Percentiles rank a stretch among this genome's conserved stretches.
Conservation (phyloP, 2,888 invertebrate species). For the Chesias legatella region DNA sequence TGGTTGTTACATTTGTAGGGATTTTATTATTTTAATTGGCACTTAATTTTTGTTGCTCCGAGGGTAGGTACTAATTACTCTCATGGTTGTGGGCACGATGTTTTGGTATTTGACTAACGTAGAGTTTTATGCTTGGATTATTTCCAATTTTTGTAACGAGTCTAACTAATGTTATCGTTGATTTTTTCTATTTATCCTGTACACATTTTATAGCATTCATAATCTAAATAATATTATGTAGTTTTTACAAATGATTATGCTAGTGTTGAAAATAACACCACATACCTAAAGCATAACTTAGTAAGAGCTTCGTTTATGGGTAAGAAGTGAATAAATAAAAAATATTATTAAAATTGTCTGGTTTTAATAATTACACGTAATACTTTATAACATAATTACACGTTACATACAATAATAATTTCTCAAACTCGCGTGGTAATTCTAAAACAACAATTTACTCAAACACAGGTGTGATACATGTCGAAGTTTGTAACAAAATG, state of each 20-base stretch:
- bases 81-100: too few relatives aligned
- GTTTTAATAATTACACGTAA: slow-evolving; percentile 80
- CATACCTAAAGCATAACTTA: slow-evolving; percentile 1
- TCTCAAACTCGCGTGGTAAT: slow-evolving; percentile 71
- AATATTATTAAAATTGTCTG: slow-evolving; percentile 69
- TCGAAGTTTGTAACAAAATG: slow-evolving; percentile 72
- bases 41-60: too few relatives aligned
- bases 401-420: slow-evolving; percentile 78
- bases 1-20: slow-evolving; percentile 21
- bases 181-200: too few relatives aligned
- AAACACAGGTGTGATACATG: slow-evolving; percentile 67
- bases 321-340: slow-evolving; percentile 35
- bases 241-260: too few relatives aligned
- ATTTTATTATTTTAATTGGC: neutral
- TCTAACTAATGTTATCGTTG: too few relatives aligned
- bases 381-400: slow-evolving; percentile 81
- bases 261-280: too few relatives aligned
- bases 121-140: slow-evolving; percentile 4
- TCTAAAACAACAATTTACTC: slow-evolving; percentile 65
- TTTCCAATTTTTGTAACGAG: slow-evolving; percentile 2
- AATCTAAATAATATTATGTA: too few relatives aligned
- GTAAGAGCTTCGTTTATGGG: neutral
- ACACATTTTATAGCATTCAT: too few relatives aligned
- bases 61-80: too few relatives aligned
- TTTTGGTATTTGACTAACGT: too few relatives aligned